Conservation (phyloP, 2,113 vertebrate genomes). For the Pollachius pollachius region DNA sequence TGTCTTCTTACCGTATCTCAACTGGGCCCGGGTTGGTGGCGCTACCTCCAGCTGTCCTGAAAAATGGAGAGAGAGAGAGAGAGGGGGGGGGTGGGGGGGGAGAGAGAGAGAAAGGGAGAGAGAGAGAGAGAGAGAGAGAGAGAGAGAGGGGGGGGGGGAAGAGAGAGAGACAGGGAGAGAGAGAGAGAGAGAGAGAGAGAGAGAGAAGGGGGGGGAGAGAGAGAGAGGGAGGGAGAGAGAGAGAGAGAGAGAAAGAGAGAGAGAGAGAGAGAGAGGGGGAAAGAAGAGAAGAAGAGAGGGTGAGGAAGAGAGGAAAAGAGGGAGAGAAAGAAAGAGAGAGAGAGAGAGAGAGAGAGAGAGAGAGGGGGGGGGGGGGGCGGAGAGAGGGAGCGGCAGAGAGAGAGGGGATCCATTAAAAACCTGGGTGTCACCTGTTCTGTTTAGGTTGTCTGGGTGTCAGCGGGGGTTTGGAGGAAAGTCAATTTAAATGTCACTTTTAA, state of each 20-base stretch:
- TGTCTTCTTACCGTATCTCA: conserved; percentile 63
- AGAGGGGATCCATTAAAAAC: neutral
- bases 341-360: neutral
- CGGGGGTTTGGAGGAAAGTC: neutral
- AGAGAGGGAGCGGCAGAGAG: neutral
- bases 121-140: neutral
- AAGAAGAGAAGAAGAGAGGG: too few species aligned
- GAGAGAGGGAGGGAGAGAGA: neutral
- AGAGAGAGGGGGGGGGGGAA: conserved; percentile 8
- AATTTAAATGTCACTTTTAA: neutral
- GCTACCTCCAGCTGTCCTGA: conserved; percentile 58
- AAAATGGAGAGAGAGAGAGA: neutral
- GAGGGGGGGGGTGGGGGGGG: neutral
- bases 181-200: too few species aligned
- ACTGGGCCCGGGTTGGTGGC: conserved; percentile 61
- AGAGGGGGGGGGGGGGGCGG: neutral
- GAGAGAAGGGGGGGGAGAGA: too few species aligned
- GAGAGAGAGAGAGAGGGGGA: conserved; percentile 1
- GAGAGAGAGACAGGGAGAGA: conserved; percentile 10
- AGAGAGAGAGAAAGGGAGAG: neutral
- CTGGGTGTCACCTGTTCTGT: neutral
- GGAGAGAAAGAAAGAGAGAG: neutral
- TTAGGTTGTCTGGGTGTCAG: neutral
- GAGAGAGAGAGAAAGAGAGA: too few species aligned
- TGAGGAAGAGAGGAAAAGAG: neutral